Percentiles rank a stretch among this genome's conserved stretches.
Conservation (phyloP, 2,797 vertebrate species). For the Enteromius treurensis region DNA sequence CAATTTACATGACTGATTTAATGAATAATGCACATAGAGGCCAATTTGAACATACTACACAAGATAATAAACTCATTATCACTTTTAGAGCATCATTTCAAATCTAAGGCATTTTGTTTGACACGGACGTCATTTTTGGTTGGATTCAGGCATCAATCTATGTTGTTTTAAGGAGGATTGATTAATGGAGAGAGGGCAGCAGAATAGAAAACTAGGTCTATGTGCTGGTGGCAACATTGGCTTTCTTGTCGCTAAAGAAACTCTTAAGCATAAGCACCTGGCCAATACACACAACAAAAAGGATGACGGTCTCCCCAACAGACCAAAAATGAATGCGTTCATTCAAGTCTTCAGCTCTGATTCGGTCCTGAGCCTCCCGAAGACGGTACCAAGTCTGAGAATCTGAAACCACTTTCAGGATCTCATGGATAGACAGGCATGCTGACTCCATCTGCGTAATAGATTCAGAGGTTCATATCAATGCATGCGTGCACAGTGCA, state of each 20-base stretch:
- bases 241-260: conserved; percentile 86
- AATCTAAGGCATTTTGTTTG: conserved; percentile 10
- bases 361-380: conserved; percentile 86
- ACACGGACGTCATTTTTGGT: background rate
- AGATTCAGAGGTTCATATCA: conserved; percentile 13
- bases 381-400: conserved; percentile 87
- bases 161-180: background rate
- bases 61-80: background rate
- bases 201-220: conserved; percentile 61
- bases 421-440: conserved; percentile 86
- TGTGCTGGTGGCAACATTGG: conserved; percentile 67
- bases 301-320: conserved; percentile 81
- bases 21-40: background rate
- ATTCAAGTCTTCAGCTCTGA: conserved; percentile 82
- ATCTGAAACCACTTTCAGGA: conserved; percentile 83
- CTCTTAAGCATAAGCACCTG: conserved; percentile 90
- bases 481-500: background rate
- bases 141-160: background rate
- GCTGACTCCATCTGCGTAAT: conserved; percentile 85
- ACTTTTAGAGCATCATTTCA: background rate
- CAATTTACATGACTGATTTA: background rate
- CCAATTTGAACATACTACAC: conserved; percentile 3
- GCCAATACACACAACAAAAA: conserved; percentile 85
- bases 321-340: conserved; percentile 87
- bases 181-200: background rate